Base-by-base conservation (phyloP, 2,797 vertebrate species). In the Channallabes apus region DNA sequence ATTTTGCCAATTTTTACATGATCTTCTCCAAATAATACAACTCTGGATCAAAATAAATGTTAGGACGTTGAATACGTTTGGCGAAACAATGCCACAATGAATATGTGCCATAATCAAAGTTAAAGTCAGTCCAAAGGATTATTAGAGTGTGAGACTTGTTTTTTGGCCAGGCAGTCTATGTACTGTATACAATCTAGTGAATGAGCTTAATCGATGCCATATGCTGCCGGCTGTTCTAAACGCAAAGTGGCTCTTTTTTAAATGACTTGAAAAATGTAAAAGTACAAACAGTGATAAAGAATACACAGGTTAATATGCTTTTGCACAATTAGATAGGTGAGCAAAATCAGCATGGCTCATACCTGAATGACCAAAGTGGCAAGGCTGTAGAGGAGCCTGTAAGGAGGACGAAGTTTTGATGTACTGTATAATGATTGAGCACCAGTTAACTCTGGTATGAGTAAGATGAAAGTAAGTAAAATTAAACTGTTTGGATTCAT, bases 151-250 rank as follows among this genome's bases (percentile, higher is more conserved):
- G 46, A 46, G 46, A 46, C 46, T 11, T 46, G 46, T 46, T 46
- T 46, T 46, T 46, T 46, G 46, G 46, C 46, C 46, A 46, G 46
- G 46, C 46, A 46, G 46, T 46, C 46, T 11, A 46, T 46, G 46
- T 46, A 46, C 14, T 35, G 6, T 68, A 32, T 18, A 83, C 73
- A 46, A 91, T 20, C 71, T 58, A 35, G 64, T 54, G 65, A 64
- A 56, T 35, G n/a, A 89, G 90, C 90, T 93, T 95, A 95, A 95
- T 94, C 93, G 95, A 93, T 94, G 93, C 93, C 93, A 94, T 92
- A 91, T 94, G 93, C 94, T 92, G 90, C 91, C 91, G 93, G 90
- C 93, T 89, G 91, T 92, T 90, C 93, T 90, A 93, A 91, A 86
- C 88, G 71, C 89, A 83, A 88, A 83, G 87, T 89, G 90, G 87